Percentiles rank a stretch among this genome's conserved stretches.
These are phyloP conservation scores for Dasypogon diadema DNA, from an alignment of 2,888 invertebrate species.

Conservation along the genomic window DNA sequence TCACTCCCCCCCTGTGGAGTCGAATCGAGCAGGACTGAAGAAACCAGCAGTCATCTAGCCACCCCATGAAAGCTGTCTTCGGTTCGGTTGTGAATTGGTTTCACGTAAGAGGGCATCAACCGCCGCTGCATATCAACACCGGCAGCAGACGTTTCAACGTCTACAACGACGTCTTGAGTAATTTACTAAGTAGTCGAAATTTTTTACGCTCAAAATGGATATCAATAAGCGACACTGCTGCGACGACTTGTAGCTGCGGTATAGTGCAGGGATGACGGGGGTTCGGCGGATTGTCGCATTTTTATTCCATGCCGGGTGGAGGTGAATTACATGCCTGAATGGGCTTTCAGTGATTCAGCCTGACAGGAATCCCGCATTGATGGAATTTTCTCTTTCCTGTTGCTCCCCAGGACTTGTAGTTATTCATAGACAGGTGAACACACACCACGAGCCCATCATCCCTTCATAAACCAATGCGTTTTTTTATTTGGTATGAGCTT, in stretches of 20 bases:
- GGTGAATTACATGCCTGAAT: constrained; percentile 59
- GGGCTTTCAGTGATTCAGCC: constrained; percentile 55
- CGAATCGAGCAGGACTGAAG: neutral
- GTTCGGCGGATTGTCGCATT: constrained; percentile 50
- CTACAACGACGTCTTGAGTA: constrained; percentile 37
- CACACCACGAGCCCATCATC: neutral
- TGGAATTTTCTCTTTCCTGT: constrained; percentile 15
- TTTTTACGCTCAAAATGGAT: constrained; percentile 12
- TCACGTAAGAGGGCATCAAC: constrained; percentile 45
- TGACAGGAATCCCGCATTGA: constrained; percentile 5
- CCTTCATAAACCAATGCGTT: constrained; percentile 14
- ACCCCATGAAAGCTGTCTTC: neutral
- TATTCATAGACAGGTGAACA: neutral
- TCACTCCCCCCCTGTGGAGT: constrained; percentile 45
- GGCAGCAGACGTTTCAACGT: constrained; percentile 19
- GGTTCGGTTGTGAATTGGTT: constrained; percentile 35
- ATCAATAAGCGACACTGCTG: constrained; percentile 15
- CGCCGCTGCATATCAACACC: constrained; percentile 41
- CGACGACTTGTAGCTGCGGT: neutral
- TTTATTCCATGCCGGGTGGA: constrained; percentile 58
- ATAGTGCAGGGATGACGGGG: neutral
- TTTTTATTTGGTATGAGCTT: neutral
- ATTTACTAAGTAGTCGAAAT: constrained; percentile 45
- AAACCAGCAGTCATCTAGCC: constrained; percentile 21
- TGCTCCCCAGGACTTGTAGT: neutral